Conservation (phyloP, 2,113 vertebrate genomes). For the Excalfactoria chinensis region DNA sequence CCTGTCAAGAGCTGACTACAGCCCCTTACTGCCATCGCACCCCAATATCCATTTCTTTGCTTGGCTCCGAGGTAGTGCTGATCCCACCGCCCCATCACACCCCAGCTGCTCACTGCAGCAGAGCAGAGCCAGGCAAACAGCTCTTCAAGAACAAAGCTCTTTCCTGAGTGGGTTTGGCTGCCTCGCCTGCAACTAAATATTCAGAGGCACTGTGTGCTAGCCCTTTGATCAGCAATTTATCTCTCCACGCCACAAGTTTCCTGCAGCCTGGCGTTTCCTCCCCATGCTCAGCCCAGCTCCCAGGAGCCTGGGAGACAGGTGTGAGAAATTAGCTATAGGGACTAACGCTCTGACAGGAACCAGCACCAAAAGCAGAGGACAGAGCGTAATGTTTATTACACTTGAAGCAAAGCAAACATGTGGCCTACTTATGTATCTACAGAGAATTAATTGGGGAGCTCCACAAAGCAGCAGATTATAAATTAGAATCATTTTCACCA, state of each 20-base stretch:
- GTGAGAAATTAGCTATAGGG: slow-evolving; percentile 78
- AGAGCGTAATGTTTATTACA: slow-evolving; percentile 79
- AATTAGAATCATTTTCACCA: slow-evolving; percentile 83
- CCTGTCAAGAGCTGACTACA: not conserved
- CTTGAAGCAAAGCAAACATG: slow-evolving; percentile 82
- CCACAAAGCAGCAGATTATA: slow-evolving; percentile 82
- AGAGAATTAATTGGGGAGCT: slow-evolving; percentile 82
- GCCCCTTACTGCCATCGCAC: not conserved
- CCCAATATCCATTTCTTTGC: not conserved
- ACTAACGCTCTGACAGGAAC: slow-evolving; percentile 71
- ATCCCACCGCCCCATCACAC: not conserved
- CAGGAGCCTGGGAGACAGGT: slow-evolving; percentile 76
- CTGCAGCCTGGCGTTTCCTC: slow-evolving; percentile 66
- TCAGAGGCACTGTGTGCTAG: not conserved
- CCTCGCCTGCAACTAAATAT: not conserved
- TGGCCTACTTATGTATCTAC: slow-evolving; percentile 82
- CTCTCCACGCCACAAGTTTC: slow-evolving; percentile 62
- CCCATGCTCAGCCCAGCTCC: slow-evolving; percentile 44
- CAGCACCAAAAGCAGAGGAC: slow-evolving; percentile 74
- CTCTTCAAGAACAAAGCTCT: not conserved
- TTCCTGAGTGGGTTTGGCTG: not conserved
- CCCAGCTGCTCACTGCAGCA: rapidly evolving
- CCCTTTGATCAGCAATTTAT: slow-evolving; percentile 70
- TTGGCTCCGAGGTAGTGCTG: not conserved
- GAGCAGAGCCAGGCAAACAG: not conserved